phyloP scores from a whole-genome alignment of 2,113 vertebrate species.

The Todiramphus saurophagus region DNA sequence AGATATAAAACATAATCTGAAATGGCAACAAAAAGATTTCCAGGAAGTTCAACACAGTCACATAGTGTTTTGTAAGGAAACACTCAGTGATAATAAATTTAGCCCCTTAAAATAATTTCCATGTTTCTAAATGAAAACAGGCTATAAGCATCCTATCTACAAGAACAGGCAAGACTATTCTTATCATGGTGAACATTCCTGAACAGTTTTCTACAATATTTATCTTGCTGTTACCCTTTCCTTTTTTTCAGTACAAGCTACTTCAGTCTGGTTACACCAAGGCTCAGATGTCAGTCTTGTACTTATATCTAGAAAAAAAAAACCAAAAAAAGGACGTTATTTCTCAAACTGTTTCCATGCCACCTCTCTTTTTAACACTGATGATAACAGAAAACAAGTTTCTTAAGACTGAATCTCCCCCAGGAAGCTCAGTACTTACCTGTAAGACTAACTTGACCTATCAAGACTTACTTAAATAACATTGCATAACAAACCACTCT shows the following conservation, averaged over 20 bases:
- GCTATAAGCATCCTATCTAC: neutral
- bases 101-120: neutral
- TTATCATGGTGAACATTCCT: neutral
- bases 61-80: neutral
- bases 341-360: neutral
- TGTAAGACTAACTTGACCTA: neutral
- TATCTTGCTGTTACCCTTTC: neutral
- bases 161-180: neutral
- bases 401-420: neutral
- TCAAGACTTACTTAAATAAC: neutral
- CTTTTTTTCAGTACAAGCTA: neutral
- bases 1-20: neutral
- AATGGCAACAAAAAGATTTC: neutral
- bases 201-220: neutral
- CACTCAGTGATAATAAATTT: neutral
- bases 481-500: neutral
- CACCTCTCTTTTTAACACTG: neutral
- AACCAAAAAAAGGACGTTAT: neutral
- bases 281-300: neutral
- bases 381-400: neutral
- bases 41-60: neutral
- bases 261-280: neutral
- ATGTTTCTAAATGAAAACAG: neutral
- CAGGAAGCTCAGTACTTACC: neutral
- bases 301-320: neutral